Percentiles rank a stretch among this genome's conserved stretches.
Conservation (phyloP, 2,888 invertebrate species). For the Orchesella flavescens region DNA sequence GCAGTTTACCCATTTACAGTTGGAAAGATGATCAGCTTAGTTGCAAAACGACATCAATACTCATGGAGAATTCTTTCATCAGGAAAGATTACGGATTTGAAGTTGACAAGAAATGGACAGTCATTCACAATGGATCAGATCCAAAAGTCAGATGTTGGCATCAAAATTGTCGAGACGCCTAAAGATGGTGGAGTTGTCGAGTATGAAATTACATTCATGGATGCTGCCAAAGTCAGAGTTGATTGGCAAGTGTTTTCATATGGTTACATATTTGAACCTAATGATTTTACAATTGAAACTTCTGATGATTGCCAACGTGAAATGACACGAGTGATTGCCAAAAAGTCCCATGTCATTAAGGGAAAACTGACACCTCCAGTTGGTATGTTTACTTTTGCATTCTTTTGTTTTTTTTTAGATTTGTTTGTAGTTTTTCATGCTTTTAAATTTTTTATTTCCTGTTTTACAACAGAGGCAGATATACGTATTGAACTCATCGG, state of each 20-base stretch:
- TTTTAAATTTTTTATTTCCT: not conserved
- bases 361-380: slow-evolving; percentile 81
- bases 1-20: slow-evolving; percentile 71
- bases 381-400: slow-evolving; percentile 63
- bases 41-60: slow-evolving; percentile 64
- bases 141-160: slow-evolving; percentile 13
- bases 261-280: slow-evolving; percentile 82
- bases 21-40: slow-evolving; percentile 59
- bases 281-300: slow-evolving; percentile 79
- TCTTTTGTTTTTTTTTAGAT: slow-evolving; percentile 5
- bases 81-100: slow-evolving; percentile 66
- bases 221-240: slow-evolving; percentile 77
- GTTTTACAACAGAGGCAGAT: slow-evolving; percentile 62
- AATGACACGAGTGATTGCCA: slow-evolving; percentile 80
- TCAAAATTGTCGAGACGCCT: slow-evolving; percentile 35
- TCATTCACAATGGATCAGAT: slow-evolving; percentile 38
- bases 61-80: slow-evolving; percentile 64
- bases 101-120: slow-evolving; percentile 63
- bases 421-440: not conserved
- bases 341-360: slow-evolving; percentile 80
- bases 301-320: slow-evolving; percentile 81
- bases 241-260: slow-evolving; percentile 82
- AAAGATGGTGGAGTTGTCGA: slow-evolving; percentile 35
- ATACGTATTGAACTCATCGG: slow-evolving; percentile 66
- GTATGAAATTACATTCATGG: slow-evolving; percentile 74